Evolutionary conservation across 92 coral and sea anemone species (phyloP).

Genomic region (Chrysogorgia sp.): DNA sequence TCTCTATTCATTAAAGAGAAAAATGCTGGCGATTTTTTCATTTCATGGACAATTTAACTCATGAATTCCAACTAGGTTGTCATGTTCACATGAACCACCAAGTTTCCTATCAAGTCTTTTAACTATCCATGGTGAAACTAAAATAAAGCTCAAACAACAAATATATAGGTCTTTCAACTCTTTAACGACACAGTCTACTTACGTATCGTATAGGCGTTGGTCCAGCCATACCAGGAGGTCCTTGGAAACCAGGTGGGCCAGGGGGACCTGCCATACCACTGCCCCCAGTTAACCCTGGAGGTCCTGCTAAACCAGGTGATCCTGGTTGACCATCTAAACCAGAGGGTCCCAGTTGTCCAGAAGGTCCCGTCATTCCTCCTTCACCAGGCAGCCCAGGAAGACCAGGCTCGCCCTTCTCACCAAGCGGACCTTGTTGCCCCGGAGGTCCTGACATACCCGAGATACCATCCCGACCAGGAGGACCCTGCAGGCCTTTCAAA

Average conservation of each 20-base stretch:
- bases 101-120: too few species aligned
- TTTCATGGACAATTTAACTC: too few species aligned
- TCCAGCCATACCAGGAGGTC: slow-evolving; percentile 94
- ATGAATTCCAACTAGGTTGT: not conserved
- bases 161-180: not conserved
- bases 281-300: slow-evolving; percentile 98
- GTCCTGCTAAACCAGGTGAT: slow-evolving; percentile 96
- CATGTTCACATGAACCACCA: not conserved
- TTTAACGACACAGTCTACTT: slow-evolving; percentile 58
- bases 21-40: too few species aligned
- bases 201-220: slow-evolving; percentile 99
- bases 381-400: slow-evolving; percentile 91
- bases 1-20: too few species aligned
- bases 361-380: slow-evolving; percentile 92
- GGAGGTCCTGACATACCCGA: slow-evolving; percentile 98
- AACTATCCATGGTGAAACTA: too few species aligned
- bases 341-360: slow-evolving; percentile 98
- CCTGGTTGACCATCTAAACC: slow-evolving; percentile 99
- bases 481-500: slow-evolving; percentile 98
- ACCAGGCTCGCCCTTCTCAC: slow-evolving; percentile 94
- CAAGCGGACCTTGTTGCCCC: slow-evolving; percentile 92
- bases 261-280: slow-evolving; percentile 98
- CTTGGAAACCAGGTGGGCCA: slow-evolving; percentile 88
- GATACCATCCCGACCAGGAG: slow-evolving; percentile 94
- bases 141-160: too few species aligned